Evolutionary conservation across 2,797 vertebrate species (phyloP).

Genomic region (Sebastolobus altivelis): DNA sequence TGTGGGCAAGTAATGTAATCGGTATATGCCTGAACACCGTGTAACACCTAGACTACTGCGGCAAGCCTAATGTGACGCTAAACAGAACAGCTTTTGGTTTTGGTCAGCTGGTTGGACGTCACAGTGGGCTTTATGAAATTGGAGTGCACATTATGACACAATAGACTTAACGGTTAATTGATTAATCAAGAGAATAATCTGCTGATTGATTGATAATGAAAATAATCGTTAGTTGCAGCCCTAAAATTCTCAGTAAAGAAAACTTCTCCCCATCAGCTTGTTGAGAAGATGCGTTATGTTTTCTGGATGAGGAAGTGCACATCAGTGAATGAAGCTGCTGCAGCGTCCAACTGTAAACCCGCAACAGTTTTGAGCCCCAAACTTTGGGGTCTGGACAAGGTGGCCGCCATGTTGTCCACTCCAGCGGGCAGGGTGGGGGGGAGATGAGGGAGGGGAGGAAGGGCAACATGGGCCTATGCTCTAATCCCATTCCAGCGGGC

Average conservation of each 20-base stretch:
- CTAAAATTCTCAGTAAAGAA: neutral
- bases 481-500: conserved; percentile 86
- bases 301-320: neutral
- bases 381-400: conserved; percentile 22
- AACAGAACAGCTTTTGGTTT: neutral
- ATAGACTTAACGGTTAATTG: rapidly evolving
- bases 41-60: too few species aligned
- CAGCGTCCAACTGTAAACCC: neutral
- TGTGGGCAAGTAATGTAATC: too few species aligned
- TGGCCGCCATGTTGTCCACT: conserved; percentile 64
- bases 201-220: neutral
- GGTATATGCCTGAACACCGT: too few species aligned
- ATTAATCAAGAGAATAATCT: neutral
- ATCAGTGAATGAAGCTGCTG: neutral
- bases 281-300: too few species aligned
- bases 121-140: too few species aligned
- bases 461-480: conserved; percentile 61
- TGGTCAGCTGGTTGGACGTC: neutral
- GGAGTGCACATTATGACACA: neutral
- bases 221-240: neutral
- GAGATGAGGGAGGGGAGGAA: conserved; percentile 31
- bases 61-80: neutral
- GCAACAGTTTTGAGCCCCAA: neutral
- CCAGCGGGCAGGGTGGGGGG: conserved; percentile 47
- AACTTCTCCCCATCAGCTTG: neutral